phyloP scores from a whole-genome alignment of 2,797 vertebrate species.

The Channallabes apus region DNA sequence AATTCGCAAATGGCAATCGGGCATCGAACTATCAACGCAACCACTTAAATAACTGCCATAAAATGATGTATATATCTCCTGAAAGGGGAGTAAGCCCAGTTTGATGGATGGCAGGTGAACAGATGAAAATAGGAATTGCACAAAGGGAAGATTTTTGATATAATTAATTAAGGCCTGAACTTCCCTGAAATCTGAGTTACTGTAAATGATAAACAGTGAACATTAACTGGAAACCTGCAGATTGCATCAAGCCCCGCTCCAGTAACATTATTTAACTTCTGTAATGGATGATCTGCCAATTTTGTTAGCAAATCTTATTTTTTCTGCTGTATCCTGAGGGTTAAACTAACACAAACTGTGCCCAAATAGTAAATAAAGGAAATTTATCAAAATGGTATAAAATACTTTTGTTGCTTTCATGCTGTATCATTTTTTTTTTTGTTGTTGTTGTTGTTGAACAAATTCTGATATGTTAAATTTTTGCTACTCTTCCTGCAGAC shows the following conservation, averaged over 20 bases:
- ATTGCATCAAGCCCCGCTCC: background rate
- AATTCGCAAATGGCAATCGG: too few species aligned
- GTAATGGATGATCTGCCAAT: background rate
- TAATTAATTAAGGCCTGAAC: background rate
- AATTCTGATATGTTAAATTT: background rate
- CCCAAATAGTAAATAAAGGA: background rate
- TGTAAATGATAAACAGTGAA: background rate
- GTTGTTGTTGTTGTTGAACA: too few species aligned
- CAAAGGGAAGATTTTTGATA: background rate
- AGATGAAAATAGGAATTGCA: background rate
- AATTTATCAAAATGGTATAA: background rate
- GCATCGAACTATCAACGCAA: too few species aligned
- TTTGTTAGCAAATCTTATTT: background rate
- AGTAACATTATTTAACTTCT: background rate
- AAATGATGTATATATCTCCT: too few species aligned
- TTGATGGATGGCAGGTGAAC: too few species aligned
- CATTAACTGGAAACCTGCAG: background rate
- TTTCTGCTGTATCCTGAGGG: background rate
- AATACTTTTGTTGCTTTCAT: background rate
- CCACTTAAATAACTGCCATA: too few species aligned
- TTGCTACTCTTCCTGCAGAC: constrained; percentile 61
- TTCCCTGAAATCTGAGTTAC: background rate
- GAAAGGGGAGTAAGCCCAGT: too few species aligned
- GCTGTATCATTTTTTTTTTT: background rate
- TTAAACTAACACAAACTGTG: background rate